Evolutionary conservation across 2,113 vertebrate genomes (phyloP).

Genomic region (Sinocyclocheilus grahami): DNA sequence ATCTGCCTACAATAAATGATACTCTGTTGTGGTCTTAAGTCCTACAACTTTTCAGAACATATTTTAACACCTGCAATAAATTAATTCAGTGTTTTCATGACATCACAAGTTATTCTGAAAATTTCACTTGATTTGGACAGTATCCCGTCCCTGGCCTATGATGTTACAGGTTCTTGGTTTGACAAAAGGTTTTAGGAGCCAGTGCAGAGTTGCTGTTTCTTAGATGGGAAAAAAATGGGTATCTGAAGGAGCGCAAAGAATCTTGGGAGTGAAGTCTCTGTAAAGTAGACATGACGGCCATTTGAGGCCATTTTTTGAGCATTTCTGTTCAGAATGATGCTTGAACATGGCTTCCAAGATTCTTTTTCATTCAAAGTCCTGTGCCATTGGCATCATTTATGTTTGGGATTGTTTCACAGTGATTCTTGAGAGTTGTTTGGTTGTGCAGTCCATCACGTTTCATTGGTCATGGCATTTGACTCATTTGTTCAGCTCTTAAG

Average conservation of each 20-base stretch:
- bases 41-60: no score
- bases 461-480: constrained; percentile 21
- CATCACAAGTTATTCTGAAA: neutral
- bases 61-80: neutral
- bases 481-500: neutral
- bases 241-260: neutral
- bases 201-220: neutral
- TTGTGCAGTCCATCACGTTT: neutral
- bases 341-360: neutral
- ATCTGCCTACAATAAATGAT: neutral
- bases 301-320: neutral
- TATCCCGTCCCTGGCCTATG: neutral
- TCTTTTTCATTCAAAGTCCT: neutral
- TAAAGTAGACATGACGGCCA: neutral
- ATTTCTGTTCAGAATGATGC: neutral
- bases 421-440: neutral
- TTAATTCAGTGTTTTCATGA: neutral
- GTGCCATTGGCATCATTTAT: neutral
- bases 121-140: neutral
- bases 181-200: neutral
- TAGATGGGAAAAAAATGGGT: neutral
- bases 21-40: neutral
- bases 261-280: neutral
- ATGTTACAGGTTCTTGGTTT: neutral
- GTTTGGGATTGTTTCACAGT: neutral